Evolutionary conservation across 2,888 invertebrate species (phyloP).

Genomic region (Panzeria rudis): DNA sequence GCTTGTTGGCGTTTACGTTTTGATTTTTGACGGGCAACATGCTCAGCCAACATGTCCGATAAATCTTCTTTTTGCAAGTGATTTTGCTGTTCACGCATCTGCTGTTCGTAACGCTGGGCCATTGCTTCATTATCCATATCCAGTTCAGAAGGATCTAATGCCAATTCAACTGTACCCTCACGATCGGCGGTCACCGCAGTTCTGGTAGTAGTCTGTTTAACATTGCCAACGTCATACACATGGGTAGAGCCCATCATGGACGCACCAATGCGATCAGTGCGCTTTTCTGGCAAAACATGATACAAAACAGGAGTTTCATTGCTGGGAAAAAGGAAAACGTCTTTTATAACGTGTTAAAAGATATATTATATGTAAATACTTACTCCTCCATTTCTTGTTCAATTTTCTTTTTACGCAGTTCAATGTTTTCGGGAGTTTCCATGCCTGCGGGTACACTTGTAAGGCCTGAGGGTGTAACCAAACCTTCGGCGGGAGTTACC

Average conservation of each 20-base stretch:
- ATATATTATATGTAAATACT: slow-evolving; percentile 74
- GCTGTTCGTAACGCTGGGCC: slow-evolving; percentile 97
- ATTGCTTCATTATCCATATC: slow-evolving; percentile 98
- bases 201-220: slow-evolving; percentile 84
- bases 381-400: slow-evolving; percentile 98
- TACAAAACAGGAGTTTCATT: slow-evolving; percentile 97
- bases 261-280: slow-evolving; percentile 93
- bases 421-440: slow-evolving; percentile 99
- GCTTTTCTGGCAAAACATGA: slow-evolving; percentile 97
- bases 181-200: slow-evolving; percentile 82
- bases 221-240: slow-evolving; percentile 96
- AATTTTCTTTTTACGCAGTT: slow-evolving; percentile 97
- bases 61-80: slow-evolving; percentile 96
- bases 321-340: slow-evolving; percentile 83
- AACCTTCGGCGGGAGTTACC: slow-evolving; percentile 96
- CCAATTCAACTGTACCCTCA: slow-evolving; percentile 93
- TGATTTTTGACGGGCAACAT: slow-evolving; percentile 97
- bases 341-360: slow-evolving; percentile 2
- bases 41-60: slow-evolving; percentile 99
- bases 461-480: slow-evolving; percentile 97
- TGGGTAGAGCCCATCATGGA: slow-evolving; percentile 99
- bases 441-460: slow-evolving; percentile 96
- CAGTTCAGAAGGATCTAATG: slow-evolving; percentile 98
- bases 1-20: slow-evolving; percentile 96
- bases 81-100: slow-evolving; percentile 95